Percentiles rank a stretch among this genome's conserved stretches.
These are phyloP conservation scores for Nothobranchius kuhntae DNA, from an alignment of 2,113 vertebrate species.

Conservation along the genomic window DNA sequence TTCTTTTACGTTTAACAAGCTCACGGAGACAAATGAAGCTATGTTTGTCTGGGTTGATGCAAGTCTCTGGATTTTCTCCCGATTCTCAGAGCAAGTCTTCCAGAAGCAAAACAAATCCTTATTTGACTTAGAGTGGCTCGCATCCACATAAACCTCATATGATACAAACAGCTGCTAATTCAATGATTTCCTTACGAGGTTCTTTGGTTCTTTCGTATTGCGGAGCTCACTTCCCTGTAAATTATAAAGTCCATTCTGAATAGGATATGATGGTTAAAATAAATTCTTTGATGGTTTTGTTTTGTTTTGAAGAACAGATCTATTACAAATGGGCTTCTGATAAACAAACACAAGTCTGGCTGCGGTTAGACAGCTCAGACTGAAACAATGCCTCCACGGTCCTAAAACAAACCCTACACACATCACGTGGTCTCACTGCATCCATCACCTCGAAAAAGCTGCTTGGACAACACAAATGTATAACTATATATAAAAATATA, in stretches of 20 bases:
- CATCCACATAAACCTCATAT: conserved; percentile 13
- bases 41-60: conserved; percentile 53
- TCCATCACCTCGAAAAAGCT: conserved; percentile 51
- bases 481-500: conserved; percentile 32
- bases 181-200: conserved; percentile 19
- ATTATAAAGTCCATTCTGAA: conserved; percentile 35
- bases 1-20: conserved; percentile 71
- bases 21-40: conserved; percentile 66
- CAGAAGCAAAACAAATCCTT: conserved; percentile 33
- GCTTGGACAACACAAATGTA: conserved; percentile 4
- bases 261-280: conserved; percentile 54
- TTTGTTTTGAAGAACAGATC: conserved; percentile 68
- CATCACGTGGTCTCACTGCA: conserved; percentile 52
- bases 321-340: conserved; percentile 67
- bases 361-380: conserved; percentile 65
- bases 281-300: conserved; percentile 58
- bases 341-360: conserved; percentile 73
- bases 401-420: conserved; percentile 66
- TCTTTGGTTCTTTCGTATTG: conserved; percentile 16
- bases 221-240: conserved; percentile 29
- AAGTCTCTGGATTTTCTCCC: conserved; percentile 44
- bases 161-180: conserved; percentile 42
- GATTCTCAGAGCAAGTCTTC: conserved; percentile 40
- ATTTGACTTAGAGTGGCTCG: conserved; percentile 26
- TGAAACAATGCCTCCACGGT: conserved; percentile 62